Evolutionary conservation across 2,888 invertebrate species (phyloP).

Genomic region (Diaprepes abbreviatus): DNA sequence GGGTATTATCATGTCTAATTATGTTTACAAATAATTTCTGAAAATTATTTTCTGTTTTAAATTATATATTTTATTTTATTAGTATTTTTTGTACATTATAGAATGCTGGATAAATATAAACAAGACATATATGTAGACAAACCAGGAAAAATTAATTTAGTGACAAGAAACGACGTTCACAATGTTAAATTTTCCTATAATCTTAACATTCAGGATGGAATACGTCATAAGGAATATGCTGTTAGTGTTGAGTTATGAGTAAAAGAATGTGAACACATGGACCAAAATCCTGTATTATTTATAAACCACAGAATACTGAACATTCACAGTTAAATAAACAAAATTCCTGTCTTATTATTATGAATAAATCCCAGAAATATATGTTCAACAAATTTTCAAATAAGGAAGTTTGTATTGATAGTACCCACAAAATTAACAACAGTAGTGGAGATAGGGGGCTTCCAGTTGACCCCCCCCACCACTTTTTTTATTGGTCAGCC

Average conservation of each 20-base stretch:
- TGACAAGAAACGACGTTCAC: not conserved
- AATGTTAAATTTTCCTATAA: too few relatives aligned
- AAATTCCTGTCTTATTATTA: conserved; percentile 41
- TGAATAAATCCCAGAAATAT: conserved; percentile 76
- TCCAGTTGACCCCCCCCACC: too few relatives aligned
- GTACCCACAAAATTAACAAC: conserved; percentile 47
- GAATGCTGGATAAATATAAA: not conserved
- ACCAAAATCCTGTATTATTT: conserved; percentile 29
- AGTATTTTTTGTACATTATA: too few relatives aligned
- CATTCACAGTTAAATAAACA: too few relatives aligned
- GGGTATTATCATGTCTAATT: too few relatives aligned
- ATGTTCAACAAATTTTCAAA: conserved; percentile 64
- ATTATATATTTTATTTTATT: too few relatives aligned
- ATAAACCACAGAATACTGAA: too few relatives aligned
- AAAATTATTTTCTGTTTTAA: too few relatives aligned
- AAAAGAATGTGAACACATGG: conserved; percentile 22
- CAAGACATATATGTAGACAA: not conserved
- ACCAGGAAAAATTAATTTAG: not conserved
- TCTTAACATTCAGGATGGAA: not conserved
- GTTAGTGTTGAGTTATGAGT: conserved; percentile 32
- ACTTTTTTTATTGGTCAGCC: too few relatives aligned
- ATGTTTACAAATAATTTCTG: too few relatives aligned
- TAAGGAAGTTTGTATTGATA: conserved; percentile 33
- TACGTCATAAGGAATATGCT: conserved; percentile 23
- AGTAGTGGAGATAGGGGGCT: too few relatives aligned